Evolutionary conservation across 2,113 vertebrate species (phyloP).

Genomic region (Lampris megalopsis): DNA sequence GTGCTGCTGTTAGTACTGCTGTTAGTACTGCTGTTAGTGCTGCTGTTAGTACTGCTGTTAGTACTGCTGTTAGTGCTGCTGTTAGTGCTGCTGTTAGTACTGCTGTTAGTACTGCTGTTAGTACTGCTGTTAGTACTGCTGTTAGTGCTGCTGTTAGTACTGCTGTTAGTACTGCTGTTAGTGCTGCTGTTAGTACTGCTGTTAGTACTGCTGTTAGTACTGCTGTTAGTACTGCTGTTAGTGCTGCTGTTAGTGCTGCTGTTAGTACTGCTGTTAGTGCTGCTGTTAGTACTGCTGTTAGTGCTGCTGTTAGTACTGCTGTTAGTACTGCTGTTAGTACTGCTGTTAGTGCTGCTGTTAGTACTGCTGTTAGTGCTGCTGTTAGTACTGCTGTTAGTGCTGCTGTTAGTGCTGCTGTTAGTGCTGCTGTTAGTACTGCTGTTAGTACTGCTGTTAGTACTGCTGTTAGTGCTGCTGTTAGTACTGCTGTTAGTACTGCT

Average conservation of each 20-base stretch:
- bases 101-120: not conserved
- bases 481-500: not conserved
- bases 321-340: not conserved
- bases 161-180: not conserved
- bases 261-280: not conserved
- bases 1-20: not conserved
- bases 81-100: not conserved
- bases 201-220: not conserved
- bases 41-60: not conserved
- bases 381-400: not conserved
- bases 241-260: not conserved
- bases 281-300: not conserved
- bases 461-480: not conserved
- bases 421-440: not conserved
- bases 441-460: not conserved
- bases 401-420: not conserved
- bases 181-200: not conserved
- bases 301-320: not conserved
- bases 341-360: not conserved
- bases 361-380: not conserved
- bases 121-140: not conserved
- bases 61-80: not conserved
- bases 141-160: not conserved
- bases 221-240: not conserved
- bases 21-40: not conserved